A percentile compares a stretch with the other conserved stretches of the same genome.
Evolutionary conservation across 2,888 invertebrate genomes (phyloP).

Genomic region (Hydraecia micacea): DNA sequence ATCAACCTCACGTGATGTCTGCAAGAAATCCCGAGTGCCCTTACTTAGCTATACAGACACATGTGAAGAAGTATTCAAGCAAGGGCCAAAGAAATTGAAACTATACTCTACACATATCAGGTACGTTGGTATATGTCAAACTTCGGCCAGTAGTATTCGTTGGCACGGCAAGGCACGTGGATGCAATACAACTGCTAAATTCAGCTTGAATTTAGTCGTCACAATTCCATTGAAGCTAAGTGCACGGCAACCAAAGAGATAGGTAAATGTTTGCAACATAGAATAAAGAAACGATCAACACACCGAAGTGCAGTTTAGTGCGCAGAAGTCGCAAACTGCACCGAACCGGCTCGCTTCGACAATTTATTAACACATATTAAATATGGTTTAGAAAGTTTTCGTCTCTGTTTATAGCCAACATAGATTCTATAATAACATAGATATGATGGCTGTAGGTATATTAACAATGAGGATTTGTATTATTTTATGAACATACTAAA

Average conservation of each 20-base stretch:
- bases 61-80: slow-evolving; percentile 94
- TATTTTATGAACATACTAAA: not conserved
- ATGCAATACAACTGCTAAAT: not conserved
- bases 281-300: not conserved
- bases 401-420: no score
- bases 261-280: not conserved
- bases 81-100: slow-evolving; percentile 92
- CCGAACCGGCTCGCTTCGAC: not conserved
- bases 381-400: not conserved
- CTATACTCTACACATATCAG: slow-evolving; percentile 90
- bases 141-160: not conserved
- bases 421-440: not conserved
- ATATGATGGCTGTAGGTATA: not conserved
- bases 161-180: not conserved
- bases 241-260: not conserved
- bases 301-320: not conserved
- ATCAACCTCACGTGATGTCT: slow-evolving; percentile 93
- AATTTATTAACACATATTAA: not conserved
- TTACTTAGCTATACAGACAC: slow-evolving; percentile 95
- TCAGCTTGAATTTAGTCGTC: not conserved
- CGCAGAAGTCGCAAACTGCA: no score
- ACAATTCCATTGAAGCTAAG: not conserved
- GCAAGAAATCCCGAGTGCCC: slow-evolving; percentile 91
- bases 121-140: slow-evolving; percentile 84
- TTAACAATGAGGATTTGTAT: not conserved